Evolutionary conservation across 1,140 invertebrate genomes (phyloP), one percentile per base, ranked within the genome.

Genomic region (Diachasmimorpha longicaudata): DNA sequence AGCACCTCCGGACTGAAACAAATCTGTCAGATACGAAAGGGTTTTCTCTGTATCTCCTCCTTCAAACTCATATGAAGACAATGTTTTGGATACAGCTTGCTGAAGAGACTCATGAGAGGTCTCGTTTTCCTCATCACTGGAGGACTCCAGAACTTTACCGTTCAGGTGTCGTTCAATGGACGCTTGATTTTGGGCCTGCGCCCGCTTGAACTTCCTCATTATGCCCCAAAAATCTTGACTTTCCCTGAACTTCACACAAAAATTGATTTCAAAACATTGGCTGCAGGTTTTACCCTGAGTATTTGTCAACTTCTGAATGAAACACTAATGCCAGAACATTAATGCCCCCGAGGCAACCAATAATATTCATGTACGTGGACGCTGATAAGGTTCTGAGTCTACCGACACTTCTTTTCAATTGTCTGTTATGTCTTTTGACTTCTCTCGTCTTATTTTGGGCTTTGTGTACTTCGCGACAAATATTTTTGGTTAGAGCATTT

Each of bases 1-100:
- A 3, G 93, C 93, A 37, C 95, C 91, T 4, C 95, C 94, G 52
- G 94, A 93, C 83, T 93, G 92, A 78, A 96, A 91, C 0, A 92
- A 90, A 83, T 96, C 94, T 81, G 94, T 92, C 39, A 97, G 84
- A 83, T 94, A 93, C 16, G 92, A 92, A 74, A 93, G 90, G 5
- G 94, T 95, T 86, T 91, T 90, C 68, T 89, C 88, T 1, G 90
- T 81, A 83, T 92, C 88, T 23, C 86, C 88, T 46, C 79, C 83
- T 78, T 86, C 84, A 69, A 84, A 87, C 70, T 88, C 82, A 80
- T 92, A 93, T 39, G 82, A 86, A 10, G 78, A 84, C 31, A 87
- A 74, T 52, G 87, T 81, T 81, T 87, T 86, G 10, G 70, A 81
- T 10, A 88, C 80, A 0, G 81, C 80, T 72, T 82, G 77, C 68